Evolutionary conservation across 2,113 vertebrate species (phyloP), one percentile per base, ranked within the genome.

Genomic region (Sprattus sprattus): DNA sequence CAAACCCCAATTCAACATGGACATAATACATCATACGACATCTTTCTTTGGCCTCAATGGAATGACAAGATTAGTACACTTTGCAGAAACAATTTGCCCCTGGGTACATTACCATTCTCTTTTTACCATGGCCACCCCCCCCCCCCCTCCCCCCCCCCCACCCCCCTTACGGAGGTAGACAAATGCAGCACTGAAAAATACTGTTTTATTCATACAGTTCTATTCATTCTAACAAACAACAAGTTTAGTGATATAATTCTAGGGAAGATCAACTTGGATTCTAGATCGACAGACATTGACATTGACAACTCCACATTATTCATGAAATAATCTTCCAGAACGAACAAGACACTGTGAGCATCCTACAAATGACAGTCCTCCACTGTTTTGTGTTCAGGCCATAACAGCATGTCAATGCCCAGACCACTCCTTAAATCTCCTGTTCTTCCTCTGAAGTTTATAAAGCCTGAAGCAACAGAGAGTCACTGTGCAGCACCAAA

Each of bases 51-150:
- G 39, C 39, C 39, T 39, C 39, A 39, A 1, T 39, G 39, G 39
- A 39, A 39, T 39, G 39, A 39, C 39, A 39, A 39, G 1, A 39
- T 39, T 39, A 39, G 39, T 39, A 39, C 39, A 39, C 39, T 39
- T 1, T 39, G 2, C 39, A 64, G 57, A n/a, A n/a, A 64, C 8
- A n/a, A 13, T 71, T 71, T 32, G 46, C 49, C 28, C 8, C 54
- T 84, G 54, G 81, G 18, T 88, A 85, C 32, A 54, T 46, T 81
- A 25, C 44, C 64, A 4, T 13, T 45, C 60, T 45, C n/a, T 82
- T 49, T 78, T 75, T 67, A 80, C 16, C 25, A 80, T 28, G 44
- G 15, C 16, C 67, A 80, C 49, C 28, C 1, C 25, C 39, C 50
- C n/a, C n/a, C 49, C 28, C 1, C 25, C 39, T 39, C 16, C 67